These are phyloP conservation scores for Uloborus diversus DNA, from an alignment of 1,140 invertebrate genomes.

Conservation along the genomic window DNA sequence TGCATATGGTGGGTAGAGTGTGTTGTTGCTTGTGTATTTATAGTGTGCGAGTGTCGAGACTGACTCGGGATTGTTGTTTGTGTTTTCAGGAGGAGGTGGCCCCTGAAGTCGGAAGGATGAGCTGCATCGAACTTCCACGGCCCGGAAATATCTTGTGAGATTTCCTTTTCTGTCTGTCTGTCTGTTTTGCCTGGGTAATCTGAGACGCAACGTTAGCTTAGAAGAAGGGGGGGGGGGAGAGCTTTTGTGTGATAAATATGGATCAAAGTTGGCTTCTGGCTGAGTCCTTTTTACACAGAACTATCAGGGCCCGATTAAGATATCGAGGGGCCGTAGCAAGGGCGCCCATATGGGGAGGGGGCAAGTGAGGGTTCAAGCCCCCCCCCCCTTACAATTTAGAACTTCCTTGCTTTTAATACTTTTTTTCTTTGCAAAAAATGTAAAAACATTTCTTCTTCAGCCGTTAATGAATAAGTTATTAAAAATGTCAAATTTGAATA, in stretches of 20 bases:
- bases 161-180: not conserved
- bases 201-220: not conserved
- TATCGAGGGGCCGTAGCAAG: not conserved
- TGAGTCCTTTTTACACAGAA: not conserved
- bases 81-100: conserved; percentile 31
- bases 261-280: not conserved
- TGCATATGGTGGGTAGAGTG: no score
- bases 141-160: conserved; percentile 14
- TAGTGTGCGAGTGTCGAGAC: not conserved
- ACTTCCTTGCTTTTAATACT: no score
- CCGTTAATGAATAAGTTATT: no score
- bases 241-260: not conserved
- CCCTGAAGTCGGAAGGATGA: conserved; percentile 35
- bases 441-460: no score
- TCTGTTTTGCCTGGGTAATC: not conserved
- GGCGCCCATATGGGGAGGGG: no score
- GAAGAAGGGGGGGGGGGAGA: not conserved
- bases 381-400: no score
- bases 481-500: no score
- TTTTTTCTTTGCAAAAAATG: no score
- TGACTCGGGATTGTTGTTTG: not conserved
- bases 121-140: conserved; percentile 47
- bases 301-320: not conserved
- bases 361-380: no score
- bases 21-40: no score